Conservation (phyloP, 2,113 vertebrate genomes). For the Ictalurus punctatus region DNA sequence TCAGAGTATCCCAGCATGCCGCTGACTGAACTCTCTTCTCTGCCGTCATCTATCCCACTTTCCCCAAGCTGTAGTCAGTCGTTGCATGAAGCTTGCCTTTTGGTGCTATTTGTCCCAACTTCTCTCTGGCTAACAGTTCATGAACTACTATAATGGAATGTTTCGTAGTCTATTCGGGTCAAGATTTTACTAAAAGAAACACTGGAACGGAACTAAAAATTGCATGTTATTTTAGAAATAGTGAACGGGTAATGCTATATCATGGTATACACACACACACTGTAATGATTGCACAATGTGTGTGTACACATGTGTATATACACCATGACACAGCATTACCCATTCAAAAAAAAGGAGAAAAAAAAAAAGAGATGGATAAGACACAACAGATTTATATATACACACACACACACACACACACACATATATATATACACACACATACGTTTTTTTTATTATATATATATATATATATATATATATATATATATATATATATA, state of each 20-base stretch:
- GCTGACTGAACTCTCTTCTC: conserved; percentile 65
- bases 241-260: neutral
- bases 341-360: too few species aligned
- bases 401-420: too few species aligned
- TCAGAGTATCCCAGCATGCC: conserved; percentile 67
- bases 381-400: too few species aligned
- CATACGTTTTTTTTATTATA: too few species aligned
- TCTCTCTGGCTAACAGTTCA: conserved; percentile 30
- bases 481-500: too few species aligned
- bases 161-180: neutral
- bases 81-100: conserved; percentile 10
- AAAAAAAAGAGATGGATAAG: too few species aligned
- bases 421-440: too few species aligned
- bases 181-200: neutral
- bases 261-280: neutral
- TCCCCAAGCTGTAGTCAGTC: neutral
- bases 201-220: neutral
- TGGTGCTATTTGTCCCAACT: conserved; percentile 14
- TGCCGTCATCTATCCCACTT: conserved; percentile 61
- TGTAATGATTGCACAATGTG: too few species aligned
- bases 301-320: too few species aligned
- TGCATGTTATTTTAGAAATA: neutral
- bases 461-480: too few species aligned
- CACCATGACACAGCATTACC: too few species aligned
- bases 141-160: neutral